A percentile compares a stretch with the other conserved stretches of the same genome.
Conservation (phyloP, 2,113 vertebrate genomes). For the Pithys albifrons region DNA sequence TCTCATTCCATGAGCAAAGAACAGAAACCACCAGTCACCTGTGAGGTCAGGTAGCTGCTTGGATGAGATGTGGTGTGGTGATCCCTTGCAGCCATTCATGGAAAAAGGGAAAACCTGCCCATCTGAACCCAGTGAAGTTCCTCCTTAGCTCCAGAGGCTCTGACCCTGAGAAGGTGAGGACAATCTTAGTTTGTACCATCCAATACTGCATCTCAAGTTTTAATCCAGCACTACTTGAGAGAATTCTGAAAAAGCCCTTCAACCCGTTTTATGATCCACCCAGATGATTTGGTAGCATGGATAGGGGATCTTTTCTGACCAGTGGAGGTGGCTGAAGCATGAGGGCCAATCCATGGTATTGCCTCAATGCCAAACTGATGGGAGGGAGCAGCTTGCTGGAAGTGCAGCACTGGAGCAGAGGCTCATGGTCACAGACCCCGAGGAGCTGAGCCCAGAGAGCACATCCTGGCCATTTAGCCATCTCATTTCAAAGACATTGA, state of each 20-base stretch:
- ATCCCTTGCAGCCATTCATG: not conserved
- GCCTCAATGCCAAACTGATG: rapidly evolving
- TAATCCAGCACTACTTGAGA: not conserved
- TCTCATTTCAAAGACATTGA: constrained; percentile 10
- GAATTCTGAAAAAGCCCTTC: not conserved
- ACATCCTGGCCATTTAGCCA: not conserved
- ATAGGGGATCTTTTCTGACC: not conserved
- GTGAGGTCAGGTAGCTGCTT: not conserved
- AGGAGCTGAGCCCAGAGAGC: not conserved
- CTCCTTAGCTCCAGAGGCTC: not conserved
- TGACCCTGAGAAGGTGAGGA: not conserved
- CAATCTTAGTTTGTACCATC: not conserved
- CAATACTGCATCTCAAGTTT: not conserved
- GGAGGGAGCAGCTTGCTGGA: not conserved
- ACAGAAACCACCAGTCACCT: not conserved
- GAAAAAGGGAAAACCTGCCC: not conserved
- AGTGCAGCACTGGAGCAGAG: not conserved
- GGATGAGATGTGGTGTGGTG: rapidly evolving
- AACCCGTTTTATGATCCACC: not conserved
- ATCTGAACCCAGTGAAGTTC: not conserved
- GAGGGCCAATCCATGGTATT: not conserved
- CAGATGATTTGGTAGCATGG: not conserved
- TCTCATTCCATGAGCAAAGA: not conserved
- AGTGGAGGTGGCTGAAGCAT: not conserved
- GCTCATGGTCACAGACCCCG: rapidly evolving